Evolutionary conservation across 2,888 invertebrate genomes (phyloP), one percentile per base, ranked within the genome.

Genomic region (Lottia scabra): DNA sequence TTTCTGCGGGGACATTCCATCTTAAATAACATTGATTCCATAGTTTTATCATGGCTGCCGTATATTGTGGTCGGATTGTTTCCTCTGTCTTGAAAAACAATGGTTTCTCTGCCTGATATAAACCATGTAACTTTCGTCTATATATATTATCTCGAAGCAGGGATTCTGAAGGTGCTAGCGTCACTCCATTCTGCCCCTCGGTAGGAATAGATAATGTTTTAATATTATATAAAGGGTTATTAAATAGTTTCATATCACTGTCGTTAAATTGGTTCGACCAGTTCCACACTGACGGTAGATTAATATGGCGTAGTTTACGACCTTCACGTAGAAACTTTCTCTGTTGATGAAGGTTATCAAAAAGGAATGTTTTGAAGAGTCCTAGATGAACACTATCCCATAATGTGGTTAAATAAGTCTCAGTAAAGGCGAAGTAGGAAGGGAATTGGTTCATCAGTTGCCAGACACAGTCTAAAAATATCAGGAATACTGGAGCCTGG

Each of bases 391-490:
- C 93, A 44, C 94, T 93, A 90, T 98, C 98, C 96, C 97, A 97
- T 38, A 98, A 89, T 0, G 96, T 94, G 0, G 96, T 96, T 80
- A 99, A 92, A 90, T 96, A 97, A 0, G 95, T 95, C 90, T 97
- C 96, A 23, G 96, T 94, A 91, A 95, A 96, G 90, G 97, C 95
- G 91, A 98, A 97, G 81, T 94, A 93, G 0, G 94, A 92, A 0
- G 97, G 97, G 90, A 94, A 96, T 91, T 98, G 97, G 82, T 94
- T 93, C 81, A 94, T 90, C 68, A 98, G 91, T 91, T 98, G 98
- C 95, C 96, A 97, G 70, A 94, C 94, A 89, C 96, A 96, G 90
- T 99, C 98, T 82, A 99, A 92, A 90, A 96, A 98, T 67, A 98
- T 91, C 65, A 98, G 92, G 89, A 98, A 95, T 67, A 98, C 91